A percentile compares a stretch with the other conserved stretches of the same genome.
These are phyloP conservation scores for Ochotona curzoniae DNA, from an alignment of 2,113 vertebrate species.

Conservation along the genomic window DNA sequence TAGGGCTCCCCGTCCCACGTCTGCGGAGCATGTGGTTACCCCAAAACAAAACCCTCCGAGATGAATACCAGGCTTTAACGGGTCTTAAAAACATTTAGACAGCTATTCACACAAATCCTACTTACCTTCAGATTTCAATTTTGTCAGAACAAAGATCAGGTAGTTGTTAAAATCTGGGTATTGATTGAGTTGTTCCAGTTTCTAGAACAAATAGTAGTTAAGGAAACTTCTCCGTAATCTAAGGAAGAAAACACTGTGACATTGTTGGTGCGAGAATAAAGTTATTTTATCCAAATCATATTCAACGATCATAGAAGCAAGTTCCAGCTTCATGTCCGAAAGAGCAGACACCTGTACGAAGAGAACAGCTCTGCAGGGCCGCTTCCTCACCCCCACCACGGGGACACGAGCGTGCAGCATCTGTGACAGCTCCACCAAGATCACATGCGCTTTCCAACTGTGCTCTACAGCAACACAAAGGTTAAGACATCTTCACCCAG, in stretches of 20 bases:
- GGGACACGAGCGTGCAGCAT: slow-evolving; percentile 34
- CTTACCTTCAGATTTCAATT: slow-evolving; percentile 99
- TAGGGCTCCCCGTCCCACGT: not conserved
- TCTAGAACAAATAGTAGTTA: slow-evolving; percentile 90
- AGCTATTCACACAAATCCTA: slow-evolving; percentile 48
- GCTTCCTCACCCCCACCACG: not conserved
- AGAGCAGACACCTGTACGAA: not conserved
- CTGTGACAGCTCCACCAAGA: not conserved
- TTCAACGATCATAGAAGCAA: slow-evolving; percentile 16
- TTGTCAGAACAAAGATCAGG: slow-evolving; percentile 98
- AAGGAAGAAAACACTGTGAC: slow-evolving; percentile 11
- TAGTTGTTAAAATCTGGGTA: slow-evolving; percentile 99
- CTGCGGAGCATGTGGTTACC: not conserved
- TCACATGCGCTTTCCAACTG: not conserved
- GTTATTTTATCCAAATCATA: slow-evolving; percentile 42
- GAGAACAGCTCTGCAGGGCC: not conserved
- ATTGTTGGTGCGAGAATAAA: slow-evolving; percentile 1
- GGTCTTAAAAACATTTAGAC: not conserved
- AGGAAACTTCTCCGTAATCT: slow-evolving; percentile 84
- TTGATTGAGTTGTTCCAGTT: slow-evolving; percentile 99
- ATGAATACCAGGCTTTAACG: not conserved
- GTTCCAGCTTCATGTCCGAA: not conserved
- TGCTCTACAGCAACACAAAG: not conserved
- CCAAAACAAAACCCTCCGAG: slow-evolving; percentile 52
- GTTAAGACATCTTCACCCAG: slow-evolving; percentile 9